Evolutionary conservation across 2,888 invertebrate species (phyloP).

Genomic region (Parasteatoda lunata): DNA sequence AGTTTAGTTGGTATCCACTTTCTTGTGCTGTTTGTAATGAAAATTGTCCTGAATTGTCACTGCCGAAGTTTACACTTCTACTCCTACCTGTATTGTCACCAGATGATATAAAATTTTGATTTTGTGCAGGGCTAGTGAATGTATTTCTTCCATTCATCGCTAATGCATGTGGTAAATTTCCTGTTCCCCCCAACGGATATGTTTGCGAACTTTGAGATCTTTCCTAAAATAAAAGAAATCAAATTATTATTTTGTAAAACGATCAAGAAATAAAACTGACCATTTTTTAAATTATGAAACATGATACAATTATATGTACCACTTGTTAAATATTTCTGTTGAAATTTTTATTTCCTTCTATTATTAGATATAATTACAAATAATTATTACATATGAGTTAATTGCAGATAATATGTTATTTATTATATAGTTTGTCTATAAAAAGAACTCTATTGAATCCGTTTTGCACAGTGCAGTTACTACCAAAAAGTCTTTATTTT

Average conservation of each 20-base stretch:
- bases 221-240: constrained; percentile 12
- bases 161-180: neutral
- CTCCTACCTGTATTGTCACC: neutral
- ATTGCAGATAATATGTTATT: neutral
- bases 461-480: too few relatives aligned
- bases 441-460: too few relatives aligned
- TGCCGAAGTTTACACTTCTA: neutral
- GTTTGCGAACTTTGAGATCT: constrained; percentile 45
- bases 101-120: neutral
- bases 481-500: too few relatives aligned
- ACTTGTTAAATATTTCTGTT: neutral
- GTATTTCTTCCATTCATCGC: neutral
- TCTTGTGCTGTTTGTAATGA: constrained; percentile 53
- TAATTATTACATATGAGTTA: neutral
- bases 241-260: neutral
- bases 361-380: neutral
- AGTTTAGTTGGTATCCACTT: constrained; percentile 51
- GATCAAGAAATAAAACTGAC: neutral
- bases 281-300: too few relatives aligned
- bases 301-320: too few relatives aligned
- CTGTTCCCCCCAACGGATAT: constrained; percentile 12
- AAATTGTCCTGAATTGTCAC: constrained; percentile 31
- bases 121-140: neutral
- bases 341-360: neutral
- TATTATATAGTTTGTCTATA: too few relatives aligned